phyloP scores from a whole-genome alignment of 2,888 invertebrate species.

The Chesias legatella region DNA sequence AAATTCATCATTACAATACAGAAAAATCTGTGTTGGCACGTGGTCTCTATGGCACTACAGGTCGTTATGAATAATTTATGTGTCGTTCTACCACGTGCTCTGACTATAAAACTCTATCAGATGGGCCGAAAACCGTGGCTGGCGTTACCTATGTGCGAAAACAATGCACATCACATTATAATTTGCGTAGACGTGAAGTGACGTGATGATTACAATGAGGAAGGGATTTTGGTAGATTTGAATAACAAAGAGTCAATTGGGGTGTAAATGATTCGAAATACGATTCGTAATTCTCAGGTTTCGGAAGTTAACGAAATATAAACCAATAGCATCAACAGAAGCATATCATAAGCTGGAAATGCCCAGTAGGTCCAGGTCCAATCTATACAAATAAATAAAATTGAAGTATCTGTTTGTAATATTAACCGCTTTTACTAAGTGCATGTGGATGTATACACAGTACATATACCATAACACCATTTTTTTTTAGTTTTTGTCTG shows the following conservation, averaged over 20 bases:
- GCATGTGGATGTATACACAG: too few relatives aligned
- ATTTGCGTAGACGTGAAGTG: conserved; percentile 6
- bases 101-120: conserved; percentile 9
- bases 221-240: conserved; percentile 4
- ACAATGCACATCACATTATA: conserved; percentile 20
- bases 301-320: too few relatives aligned
- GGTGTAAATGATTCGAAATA: too few relatives aligned
- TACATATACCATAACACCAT: too few relatives aligned
- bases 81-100: conserved; percentile 7
- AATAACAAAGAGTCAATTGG: neutral
- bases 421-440: too few relatives aligned
- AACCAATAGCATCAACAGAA: too few relatives aligned
- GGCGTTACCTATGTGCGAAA: conserved; percentile 15
- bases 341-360: too few relatives aligned
- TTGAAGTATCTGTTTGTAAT: too few relatives aligned
- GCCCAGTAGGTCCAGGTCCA: too few relatives aligned
- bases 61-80: conserved; percentile 21
- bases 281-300: too few relatives aligned
- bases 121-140: conserved; percentile 15
- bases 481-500: too few relatives aligned
- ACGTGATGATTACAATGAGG: conserved; percentile 10
- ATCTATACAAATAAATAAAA: too few relatives aligned
- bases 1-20: neutral
- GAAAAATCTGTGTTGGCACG: conserved; percentile 4
- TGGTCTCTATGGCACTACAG: conserved; percentile 10